Conservation (phyloP, 2,113 vertebrate species). For the Ciconia maguari region DNA sequence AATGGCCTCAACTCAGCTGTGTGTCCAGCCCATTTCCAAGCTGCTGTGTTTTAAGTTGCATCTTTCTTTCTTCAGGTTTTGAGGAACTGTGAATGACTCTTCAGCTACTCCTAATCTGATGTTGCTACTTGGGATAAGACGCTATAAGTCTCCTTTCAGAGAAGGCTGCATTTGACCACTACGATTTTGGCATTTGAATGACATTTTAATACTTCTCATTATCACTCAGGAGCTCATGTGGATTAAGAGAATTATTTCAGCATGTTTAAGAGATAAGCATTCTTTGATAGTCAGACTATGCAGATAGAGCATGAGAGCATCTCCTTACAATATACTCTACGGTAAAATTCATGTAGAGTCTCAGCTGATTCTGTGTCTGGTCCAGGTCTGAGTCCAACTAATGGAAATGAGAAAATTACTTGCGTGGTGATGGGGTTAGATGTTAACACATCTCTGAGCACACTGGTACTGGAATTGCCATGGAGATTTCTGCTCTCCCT, state of each 20-base stretch:
- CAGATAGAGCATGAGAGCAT: background rate
- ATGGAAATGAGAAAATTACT: background rate
- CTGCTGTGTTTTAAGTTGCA: background rate
- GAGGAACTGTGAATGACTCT: background rate
- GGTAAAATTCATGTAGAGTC: background rate
- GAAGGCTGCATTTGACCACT: background rate
- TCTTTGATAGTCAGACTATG: background rate
- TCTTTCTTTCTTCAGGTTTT: background rate
- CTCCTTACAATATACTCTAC: background rate
- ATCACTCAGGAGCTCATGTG: background rate
- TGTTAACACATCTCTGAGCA: background rate
- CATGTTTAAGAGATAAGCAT: background rate
- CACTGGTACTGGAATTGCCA: background rate
- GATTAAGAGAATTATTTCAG: background rate
- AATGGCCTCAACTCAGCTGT: background rate
- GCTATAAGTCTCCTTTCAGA: background rate
- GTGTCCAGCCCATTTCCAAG: background rate
- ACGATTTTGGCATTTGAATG: background rate
- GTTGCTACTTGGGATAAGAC: background rate
- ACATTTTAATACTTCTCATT: background rate
- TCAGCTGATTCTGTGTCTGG: background rate
- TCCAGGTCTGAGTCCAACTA: background rate
- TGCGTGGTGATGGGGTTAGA: background rate
- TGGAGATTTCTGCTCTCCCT: background rate
- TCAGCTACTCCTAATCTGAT: background rate